Base-by-base conservation (phyloP, 2,797 vertebrate genomes). In the Pipistrellus pygmaeus region DNA sequence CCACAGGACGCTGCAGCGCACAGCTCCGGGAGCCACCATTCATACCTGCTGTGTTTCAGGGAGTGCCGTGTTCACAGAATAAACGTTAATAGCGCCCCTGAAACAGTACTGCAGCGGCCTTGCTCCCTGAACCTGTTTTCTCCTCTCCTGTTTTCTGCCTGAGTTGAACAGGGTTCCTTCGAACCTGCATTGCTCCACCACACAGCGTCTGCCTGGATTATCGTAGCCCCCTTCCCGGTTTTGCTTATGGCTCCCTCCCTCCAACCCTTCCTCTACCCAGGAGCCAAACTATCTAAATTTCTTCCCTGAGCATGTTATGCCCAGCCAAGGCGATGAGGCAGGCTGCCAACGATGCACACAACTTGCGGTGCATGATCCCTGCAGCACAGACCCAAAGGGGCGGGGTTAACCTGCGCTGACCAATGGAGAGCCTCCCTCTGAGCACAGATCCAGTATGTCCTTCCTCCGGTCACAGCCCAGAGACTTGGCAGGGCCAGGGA, bases 251-350 rank as follows among this genome's bases (percentile, higher is more conserved):
- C 21, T 91, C 14, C 35, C 13, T 38, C 57, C 25, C 13, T 38
- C 53, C 25, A 93, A 6, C 78, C 32, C 55, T 73, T 81, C 18
- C 55, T 69, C 8, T 62, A 38, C 21, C 57, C 32, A 88, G 71
- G 32, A 64, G n/a, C 69, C 86, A 78, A 46, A 51, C 78, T 23
- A 68, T 38, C 73, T 77, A 84, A 90, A 51, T 51, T 95, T 82
- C 32, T 18, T 77, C 64, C 86, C 30, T 51, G 17, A 95, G 21
- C 4, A 30, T 55, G 25, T 88, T 69, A 4, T 99, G 99, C 32
- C 99, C 99, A 0, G 99, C 99, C 0, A 99, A 99, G 96, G 99
- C 98, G 32, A 99, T 99, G 97, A 99, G 99, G 92, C 99, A 99
- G 2, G 99, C 99, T 0, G 99, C 99, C 0, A 99, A 99, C 0